Conservation (phyloP, 2,113 vertebrate genomes). For the Gasterosteus aculeatus region DNA sequence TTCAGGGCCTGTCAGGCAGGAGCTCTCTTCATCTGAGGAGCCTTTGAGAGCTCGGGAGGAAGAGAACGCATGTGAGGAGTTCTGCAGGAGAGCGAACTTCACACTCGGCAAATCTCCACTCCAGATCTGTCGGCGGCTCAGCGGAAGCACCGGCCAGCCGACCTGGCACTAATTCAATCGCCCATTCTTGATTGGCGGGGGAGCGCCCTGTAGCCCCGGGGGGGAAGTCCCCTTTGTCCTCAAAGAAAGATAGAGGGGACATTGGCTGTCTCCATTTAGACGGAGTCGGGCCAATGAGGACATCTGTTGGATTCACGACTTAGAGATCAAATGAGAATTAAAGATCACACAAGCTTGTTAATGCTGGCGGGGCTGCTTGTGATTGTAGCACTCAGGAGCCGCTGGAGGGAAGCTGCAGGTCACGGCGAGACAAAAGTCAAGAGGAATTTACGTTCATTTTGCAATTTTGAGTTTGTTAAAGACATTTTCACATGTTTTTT, state of each 20-base stretch:
- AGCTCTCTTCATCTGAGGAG: slow-evolving; percentile 67
- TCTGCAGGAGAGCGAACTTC: slow-evolving; percentile 76
- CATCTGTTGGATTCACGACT: slow-evolving; percentile 35
- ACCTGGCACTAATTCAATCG: slow-evolving; percentile 79
- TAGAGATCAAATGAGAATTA: slow-evolving; percentile 28
- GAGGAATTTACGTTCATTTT: background rate
- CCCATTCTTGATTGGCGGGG: slow-evolving; percentile 71
- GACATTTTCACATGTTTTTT: background rate
- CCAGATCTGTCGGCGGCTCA: slow-evolving; percentile 67
- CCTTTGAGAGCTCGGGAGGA: slow-evolving; percentile 70
- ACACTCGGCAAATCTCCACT: slow-evolving; percentile 75
- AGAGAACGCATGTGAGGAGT: slow-evolving; percentile 62
- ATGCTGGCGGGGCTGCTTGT: no score
- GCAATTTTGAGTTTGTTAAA: background rate
- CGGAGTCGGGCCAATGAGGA: slow-evolving; percentile 37
- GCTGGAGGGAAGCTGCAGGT: background rate
- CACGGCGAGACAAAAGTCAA: background rate
- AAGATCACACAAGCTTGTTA: background rate
- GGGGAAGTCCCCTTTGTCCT: slow-evolving; percentile 67
- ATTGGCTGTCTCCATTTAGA: slow-evolving; percentile 43
- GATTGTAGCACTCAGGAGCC: background rate
- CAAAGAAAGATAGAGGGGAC: slow-evolving; percentile 50
- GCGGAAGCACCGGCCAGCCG: slow-evolving; percentile 62
- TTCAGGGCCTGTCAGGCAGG: slow-evolving; percentile 71
- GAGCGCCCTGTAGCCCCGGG: slow-evolving; percentile 52